Base-by-base conservation (phyloP, 2,113 vertebrate genomes). In the Platichthys flesus region DNA sequence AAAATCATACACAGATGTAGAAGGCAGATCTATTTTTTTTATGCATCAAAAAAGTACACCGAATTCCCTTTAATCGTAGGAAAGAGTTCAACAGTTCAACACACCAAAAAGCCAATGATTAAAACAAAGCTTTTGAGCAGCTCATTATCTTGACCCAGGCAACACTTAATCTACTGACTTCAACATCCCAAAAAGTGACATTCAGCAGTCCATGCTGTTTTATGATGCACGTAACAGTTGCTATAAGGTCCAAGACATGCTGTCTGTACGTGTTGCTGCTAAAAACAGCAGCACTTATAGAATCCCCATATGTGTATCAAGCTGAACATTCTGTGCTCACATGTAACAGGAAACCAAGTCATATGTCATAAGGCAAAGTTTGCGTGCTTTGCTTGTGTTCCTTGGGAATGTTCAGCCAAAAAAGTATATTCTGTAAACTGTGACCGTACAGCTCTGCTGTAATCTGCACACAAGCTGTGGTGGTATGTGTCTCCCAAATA, bases 401-500 rank as follows among this genome's bases (percentile, higher is more conserved):
- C 56, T 73, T 23, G 14, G 37, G 5, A 52, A 60, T 63, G 45
- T 42, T 60, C 15, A 40, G 64, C 63, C 9, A 63, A n/a, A 55
- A 20, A 67, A 35, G 9, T 23, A 42, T 3, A 35, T 2, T 2
- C 47, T 63, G 26, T 56, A 51, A 56, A 72, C 51, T 63, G 54
- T 58, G 47, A 71, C 23, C 20, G 2, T 4, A 31, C 5, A 16
- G 37, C 8, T 28, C 26, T 67, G 35, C 47, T 77, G 21, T 76
- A 76, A 83, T 74, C 55, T 70, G 13, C 37, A 67, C 28, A 3
- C 26, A 65, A 61, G 60, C 45, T 67, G 9, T 52, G 56, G 14
- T 10, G n/a, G 79, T 45, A 45, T 70, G 74, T 80, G 47, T 82
- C 83, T 78, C 54, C 55, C n/a, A 82, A 88, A 85, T 68, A 83